Conservation (phyloP, 2,113 vertebrate species). For the Leucopsar rothschildi region DNA sequence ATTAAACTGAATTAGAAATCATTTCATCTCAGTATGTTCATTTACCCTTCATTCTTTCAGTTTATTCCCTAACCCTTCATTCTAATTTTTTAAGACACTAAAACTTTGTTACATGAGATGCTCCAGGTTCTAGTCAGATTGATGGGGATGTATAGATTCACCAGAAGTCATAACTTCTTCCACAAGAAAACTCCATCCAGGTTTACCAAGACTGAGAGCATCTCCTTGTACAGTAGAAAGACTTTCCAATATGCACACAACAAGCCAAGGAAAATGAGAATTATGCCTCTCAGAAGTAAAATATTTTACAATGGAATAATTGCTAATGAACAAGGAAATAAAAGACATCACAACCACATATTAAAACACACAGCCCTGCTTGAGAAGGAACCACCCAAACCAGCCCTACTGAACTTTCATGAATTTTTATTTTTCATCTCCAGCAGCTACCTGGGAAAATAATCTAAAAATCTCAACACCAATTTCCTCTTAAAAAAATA, state of each 20-base stretch:
- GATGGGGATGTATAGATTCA: neutral
- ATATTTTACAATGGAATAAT: neutral
- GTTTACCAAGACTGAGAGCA: neutral
- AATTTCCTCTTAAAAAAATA: neutral
- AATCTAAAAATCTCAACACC: neutral
- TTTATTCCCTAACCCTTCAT: neutral
- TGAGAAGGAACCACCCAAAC: neutral
- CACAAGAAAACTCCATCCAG: neutral
- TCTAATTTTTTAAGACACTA: neutral
- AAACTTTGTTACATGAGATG: neutral
- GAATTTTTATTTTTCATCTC: neutral
- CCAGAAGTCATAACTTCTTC: neutral
- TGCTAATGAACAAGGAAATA: neutral
- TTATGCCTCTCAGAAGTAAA: neutral
- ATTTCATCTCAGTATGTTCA: neutral
- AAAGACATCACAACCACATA: neutral
- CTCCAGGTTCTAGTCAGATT: neutral
- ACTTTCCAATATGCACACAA: neutral
- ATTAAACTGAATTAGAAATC: neutral
- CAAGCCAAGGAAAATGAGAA: neutral
- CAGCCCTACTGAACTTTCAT: neutral
- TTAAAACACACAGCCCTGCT: neutral
- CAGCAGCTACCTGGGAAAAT: neutral
- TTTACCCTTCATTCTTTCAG: neutral
- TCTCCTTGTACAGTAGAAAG: neutral